Evolutionary conservation across 2,113 vertebrate species (phyloP), one percentile per base, ranked within the genome.

Genomic region (Oceanodroma tethys): DNA sequence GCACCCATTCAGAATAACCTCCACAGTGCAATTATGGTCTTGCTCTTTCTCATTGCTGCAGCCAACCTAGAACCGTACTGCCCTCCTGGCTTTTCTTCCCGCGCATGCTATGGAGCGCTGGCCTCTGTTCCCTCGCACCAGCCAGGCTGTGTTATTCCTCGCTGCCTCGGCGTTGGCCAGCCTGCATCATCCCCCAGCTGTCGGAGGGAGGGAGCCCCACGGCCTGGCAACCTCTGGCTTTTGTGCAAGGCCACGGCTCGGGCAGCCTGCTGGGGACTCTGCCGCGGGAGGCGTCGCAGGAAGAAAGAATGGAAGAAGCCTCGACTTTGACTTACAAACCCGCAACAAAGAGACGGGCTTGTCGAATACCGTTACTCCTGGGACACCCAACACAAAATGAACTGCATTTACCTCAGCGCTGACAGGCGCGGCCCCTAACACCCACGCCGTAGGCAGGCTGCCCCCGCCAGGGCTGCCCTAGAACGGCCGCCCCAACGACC

Each of bases 51-150:
- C 27, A 3, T 43, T 5, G 42, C 40, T 3, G 25, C 63, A 30
- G 62, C 53, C 70, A 26, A 4, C 32, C 56, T 2, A 1, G 45
- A 23, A 8, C 7, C 19, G 1, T 0, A 16, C 62, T 10, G 47
- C 32, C 23, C 13, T 26, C n/a, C 16, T 5, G 58, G 42, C 88
- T 38, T 11, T 42, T 11, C 36, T n/a, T n/a, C 23, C 16, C 8
- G 10, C 1, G 23, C 29, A 0, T 6, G 13, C 63, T 4, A 6
- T 0, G 9, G 27, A 53, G 43, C 34, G 34, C 3, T 11, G 32
- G 8, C 13, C 40, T 7, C 81, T 3, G 8, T 1, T 20, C 25
- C 27, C 36, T 13, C 23, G 1, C 18, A 6, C 25, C 36, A 14
- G 55, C 6, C 40, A 11, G 36, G 19, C 53, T 4, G 25, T 1